phyloP scores from a whole-genome alignment of 53 echinoderm and acorn worm species.

The Glandiceps talaboti region DNA sequence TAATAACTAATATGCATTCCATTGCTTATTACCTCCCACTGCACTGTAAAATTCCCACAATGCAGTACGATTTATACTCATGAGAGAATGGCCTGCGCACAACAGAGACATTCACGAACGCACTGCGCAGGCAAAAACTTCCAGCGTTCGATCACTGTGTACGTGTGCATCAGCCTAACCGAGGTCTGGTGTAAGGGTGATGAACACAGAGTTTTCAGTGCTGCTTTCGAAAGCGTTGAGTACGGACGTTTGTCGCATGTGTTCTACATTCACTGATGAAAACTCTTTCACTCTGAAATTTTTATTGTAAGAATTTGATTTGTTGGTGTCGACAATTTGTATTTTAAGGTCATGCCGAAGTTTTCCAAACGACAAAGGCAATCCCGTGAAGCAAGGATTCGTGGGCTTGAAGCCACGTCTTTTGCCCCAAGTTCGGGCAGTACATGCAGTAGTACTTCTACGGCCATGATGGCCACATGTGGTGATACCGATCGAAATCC shows the following conservation, averaged over 20 bases:
- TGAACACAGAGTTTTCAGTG: not conserved
- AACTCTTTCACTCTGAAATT: not conserved
- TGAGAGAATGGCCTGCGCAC: not conserved
- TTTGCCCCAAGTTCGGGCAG: too few species aligned
- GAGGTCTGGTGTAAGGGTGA: too few species aligned
- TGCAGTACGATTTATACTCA: not conserved
- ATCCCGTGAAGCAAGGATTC: not conserved
- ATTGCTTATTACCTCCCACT: too few species aligned
- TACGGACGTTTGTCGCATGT: not conserved
- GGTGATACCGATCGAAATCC: not conserved
- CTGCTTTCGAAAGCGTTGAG: not conserved
- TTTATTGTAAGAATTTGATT: not conserved
- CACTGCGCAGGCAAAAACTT: not conserved
- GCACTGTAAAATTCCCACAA: not conserved
- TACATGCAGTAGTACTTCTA: too few species aligned
- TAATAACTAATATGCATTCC: too few species aligned
- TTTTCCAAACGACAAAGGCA: not conserved
- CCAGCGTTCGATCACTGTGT: too few species aligned
- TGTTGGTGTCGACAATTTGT: not conserved
- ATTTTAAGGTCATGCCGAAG: not conserved
- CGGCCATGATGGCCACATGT: not conserved
- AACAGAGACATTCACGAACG: not conserved
- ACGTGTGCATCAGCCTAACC: too few species aligned
- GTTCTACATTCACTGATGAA: not conserved
- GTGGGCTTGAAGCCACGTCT: not conserved